A percentile compares a stretch with the other conserved stretches of the same genome.
These are phyloP conservation scores for Trichosurus vulpecula DNA, from an alignment of 2,797 vertebrate genomes.

Conservation along the genomic window DNA sequence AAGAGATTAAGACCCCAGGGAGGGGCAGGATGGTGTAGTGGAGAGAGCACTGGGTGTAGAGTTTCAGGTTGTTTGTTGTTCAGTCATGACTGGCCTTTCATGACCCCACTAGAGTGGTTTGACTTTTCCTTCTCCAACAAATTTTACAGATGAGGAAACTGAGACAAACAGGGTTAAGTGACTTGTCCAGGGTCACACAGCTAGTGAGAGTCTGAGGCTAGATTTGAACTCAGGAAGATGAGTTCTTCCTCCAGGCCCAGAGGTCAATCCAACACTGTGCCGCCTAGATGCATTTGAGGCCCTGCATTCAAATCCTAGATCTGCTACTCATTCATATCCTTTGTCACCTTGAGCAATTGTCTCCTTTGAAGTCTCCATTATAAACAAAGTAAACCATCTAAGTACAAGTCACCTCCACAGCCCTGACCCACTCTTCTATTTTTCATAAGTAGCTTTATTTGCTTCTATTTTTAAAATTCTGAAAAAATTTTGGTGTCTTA, in stretches of 20 bases:
- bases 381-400: too few species aligned
- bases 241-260: not conserved
- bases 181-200: not conserved
- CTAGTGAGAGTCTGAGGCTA: not conserved
- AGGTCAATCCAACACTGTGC: not conserved
- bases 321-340: not conserved
- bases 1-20: not conserved
- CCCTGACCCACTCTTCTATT: too few species aligned
- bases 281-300: not conserved
- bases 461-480: too few species aligned
- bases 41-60: too few species aligned
- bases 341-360: not conserved
- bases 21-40: too few species aligned
- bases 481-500: too few species aligned
- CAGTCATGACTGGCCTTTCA: too few species aligned
- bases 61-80: too few species aligned
- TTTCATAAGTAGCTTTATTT: too few species aligned
- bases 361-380: not conserved
- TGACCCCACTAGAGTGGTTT: too few species aligned
- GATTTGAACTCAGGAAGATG: not conserved
- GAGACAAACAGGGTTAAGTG: not conserved
- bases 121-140: not conserved
- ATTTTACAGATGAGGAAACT: constrained; percentile 21
- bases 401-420: too few species aligned
- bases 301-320: not conserved